phyloP scores from a whole-genome alignment of 2,888 invertebrate species.

The Agapostemon virescens region DNA sequence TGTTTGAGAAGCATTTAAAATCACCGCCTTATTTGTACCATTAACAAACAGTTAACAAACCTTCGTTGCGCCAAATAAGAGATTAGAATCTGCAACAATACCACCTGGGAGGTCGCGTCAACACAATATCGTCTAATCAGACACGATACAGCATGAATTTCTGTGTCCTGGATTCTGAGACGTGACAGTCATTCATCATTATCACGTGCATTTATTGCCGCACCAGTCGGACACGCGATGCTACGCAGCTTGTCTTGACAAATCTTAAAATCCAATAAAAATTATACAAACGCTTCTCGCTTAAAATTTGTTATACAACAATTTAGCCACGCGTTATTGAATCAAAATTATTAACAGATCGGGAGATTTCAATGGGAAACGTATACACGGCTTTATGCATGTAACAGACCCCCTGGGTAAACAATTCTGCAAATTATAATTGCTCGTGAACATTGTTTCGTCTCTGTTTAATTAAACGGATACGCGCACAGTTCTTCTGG shows the following conservation, averaged over 20 bases:
- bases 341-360: neutral
- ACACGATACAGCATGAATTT: neutral
- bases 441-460: neutral
- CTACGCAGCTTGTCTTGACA: neutral
- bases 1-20: neutral
- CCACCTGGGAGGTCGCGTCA: neutral
- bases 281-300: neutral
- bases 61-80: neutral
- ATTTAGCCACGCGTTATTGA: neutral
- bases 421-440: conserved; percentile 21
- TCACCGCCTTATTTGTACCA: neutral
- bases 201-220: neutral
- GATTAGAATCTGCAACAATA: neutral
- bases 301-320: neutral
- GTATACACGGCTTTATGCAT: neutral
- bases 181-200: conserved; percentile 34
- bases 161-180: conserved; percentile 10
- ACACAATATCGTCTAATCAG: conserved; percentile 47
- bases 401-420: conserved; percentile 2
- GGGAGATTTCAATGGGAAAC: neutral
- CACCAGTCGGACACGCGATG: neutral
- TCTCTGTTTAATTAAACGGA: conserved; percentile 14
- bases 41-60: too few relatives aligned
- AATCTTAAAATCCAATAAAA: neutral
- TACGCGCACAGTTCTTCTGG: neutral